Evolutionary conservation across 2,888 invertebrate species (phyloP), one percentile per base, ranked within the genome.

Genomic region (Nemapogon koenigi): DNA sequence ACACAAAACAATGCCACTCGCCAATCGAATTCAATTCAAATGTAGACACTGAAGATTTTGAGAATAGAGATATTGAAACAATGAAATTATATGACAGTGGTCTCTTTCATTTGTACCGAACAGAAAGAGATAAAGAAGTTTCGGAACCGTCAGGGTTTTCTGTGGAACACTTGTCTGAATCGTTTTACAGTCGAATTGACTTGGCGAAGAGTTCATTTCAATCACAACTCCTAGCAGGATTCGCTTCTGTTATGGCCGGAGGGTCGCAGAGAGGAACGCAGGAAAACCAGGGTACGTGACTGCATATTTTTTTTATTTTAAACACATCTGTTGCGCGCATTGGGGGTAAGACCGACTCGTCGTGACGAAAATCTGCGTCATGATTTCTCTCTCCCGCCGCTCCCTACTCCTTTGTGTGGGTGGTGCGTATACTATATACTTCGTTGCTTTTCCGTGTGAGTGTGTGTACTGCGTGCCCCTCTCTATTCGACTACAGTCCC

Each of bases 241-340:
- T 78, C 41, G 67, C 75, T 1, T 69, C 76, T 0, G 75, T 71
- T 1, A 78, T 78, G 41, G 73, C 75, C 26, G 70, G 73, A 2
- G 65, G 47, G 16, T 57, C 71, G 13, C 76, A 70, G 41, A 58
- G 73, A 17, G 72, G 72, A 6, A 37, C 61, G 0, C 72, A 68
- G 26, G 78, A 78, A 18, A 43, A 58, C n/a, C 43, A 57, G 38
- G 72, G 75, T 75, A 60, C 35, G n/a, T 16, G n/a, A n/a, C n/a
- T 7, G 7, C 22, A 10, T 22, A 7, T 22, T 22, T 22, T 7
- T 22, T 22, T 7, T 22, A 22, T 7, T 10, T 22, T 22, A 10
- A 22, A 10, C 6, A 6, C 22, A 7, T 22, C 22, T 22, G 8
- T 6, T 22, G 22, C 22, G 8, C 7, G 6, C 8, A 22, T 22